A percentile compares a stretch with the other conserved stretches of the same genome.
phyloP scores from a whole-genome alignment of 2,888 invertebrate genomes.

The Tanypteryx hageni region DNA sequence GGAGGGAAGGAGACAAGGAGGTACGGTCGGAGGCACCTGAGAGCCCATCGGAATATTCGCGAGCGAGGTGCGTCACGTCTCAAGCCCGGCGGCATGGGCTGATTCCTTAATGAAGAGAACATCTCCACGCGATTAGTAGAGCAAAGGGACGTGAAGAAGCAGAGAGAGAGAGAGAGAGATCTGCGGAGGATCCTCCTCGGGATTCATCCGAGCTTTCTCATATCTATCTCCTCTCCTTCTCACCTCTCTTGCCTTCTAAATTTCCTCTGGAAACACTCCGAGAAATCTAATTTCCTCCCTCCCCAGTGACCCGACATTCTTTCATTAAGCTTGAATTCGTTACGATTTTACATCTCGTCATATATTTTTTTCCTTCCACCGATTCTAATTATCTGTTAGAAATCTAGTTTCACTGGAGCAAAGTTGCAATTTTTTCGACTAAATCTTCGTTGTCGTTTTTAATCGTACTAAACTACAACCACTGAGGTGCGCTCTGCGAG shows the following conservation, averaged over 20 bases:
- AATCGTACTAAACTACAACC: too few species aligned
- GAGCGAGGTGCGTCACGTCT: not conserved
- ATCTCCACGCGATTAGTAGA: not conserved
- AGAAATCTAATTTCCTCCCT: not conserved
- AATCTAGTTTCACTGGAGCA: too few species aligned
- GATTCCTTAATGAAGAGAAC: not conserved
- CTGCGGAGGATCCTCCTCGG: too few species aligned
- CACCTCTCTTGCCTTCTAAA: not conserved
- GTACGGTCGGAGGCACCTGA: too few species aligned
- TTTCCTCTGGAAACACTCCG: not conserved
- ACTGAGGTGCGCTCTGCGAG: too few species aligned
- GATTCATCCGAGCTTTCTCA: not conserved
- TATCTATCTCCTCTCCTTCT: not conserved
- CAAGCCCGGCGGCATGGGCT: not conserved
- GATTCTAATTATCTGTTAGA: too few species aligned
- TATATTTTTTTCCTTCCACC: too few species aligned
- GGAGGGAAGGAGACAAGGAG: too few species aligned
- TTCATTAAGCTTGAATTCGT: not conserved
- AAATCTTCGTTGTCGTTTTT: too few species aligned
- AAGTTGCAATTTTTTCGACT: too few species aligned
- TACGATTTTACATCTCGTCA: not conserved
- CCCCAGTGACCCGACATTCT: conserved; percentile 13
- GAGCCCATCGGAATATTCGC: too few species aligned
- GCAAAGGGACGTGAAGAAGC: not conserved
- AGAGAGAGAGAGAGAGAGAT: not conserved